Evolutionary conservation across 2,888 invertebrate species (phyloP), one percentile per base, ranked within the genome.

Genomic region (Digitonthophagus gazella): DNA sequence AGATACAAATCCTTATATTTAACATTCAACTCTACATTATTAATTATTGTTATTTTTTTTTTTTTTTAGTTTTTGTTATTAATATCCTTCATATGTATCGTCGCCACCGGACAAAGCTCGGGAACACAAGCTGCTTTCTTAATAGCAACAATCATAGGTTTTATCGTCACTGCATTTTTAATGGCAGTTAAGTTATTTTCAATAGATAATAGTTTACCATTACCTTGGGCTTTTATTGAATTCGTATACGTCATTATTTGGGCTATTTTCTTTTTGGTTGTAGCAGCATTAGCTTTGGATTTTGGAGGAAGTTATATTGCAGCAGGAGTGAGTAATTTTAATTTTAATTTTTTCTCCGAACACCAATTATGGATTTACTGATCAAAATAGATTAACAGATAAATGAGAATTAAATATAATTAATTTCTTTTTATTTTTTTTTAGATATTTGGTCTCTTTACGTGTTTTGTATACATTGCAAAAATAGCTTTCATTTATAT

Each of bases 251-350:
- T 44, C 8, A 15, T 58, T 19, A 58, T 65, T 14, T 68, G 68
- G 68, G 58, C 58, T 8, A 15, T 68, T 8, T 65, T 65, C 22
- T 68, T 65, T 15, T 54, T 68, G 28, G 57, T 68, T 2, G 20
- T 68, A 19, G 19, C 68, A 18, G 68, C 18, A 14, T 20, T 68
- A n/a, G 16, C 65, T 5, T 58, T 68, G 55, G 15, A 15, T 11
- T 58, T 16, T 15, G 65, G 65, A 15, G 54, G 28, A 18, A 19
- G n/a, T 16, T 65, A 68, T 55, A 68, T 65, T 19, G 65, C 68
- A 11, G 68, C 68, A 14, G 68, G 68, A 11, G 68, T 68, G 65
- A 65, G 68, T 68, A 68, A n/a, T 15, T 1, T 58, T 58, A 6
- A 58, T 16, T 58, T 58, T 58, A 15, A 15, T 58, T 15, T 15